Base-by-base conservation (phyloP, 2,888 invertebrate species). In the Brachynemurus nebulosus region DNA sequence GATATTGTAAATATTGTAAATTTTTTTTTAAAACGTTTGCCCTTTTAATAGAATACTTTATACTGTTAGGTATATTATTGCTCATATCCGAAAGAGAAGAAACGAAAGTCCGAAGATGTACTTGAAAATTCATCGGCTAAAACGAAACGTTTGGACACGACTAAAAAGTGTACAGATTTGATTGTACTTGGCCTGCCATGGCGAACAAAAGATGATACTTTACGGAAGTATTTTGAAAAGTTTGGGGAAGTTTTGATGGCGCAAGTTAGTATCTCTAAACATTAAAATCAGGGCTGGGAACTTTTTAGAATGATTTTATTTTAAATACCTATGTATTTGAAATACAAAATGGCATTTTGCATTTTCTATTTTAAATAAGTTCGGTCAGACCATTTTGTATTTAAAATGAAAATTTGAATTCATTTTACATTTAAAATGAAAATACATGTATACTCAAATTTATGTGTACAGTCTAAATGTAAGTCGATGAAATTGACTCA, bases 211-310 rank as follows among this genome's bases (percentile, higher is more conserved):
- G 97, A 97, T 66, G 92, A 93, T 56, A 90, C 93, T 60, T 76
- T 98, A 51, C 76, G 88, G 53, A 86, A 90, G 59, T 96, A 98
- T 68, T 98, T 98, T 68, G 93, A 95, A 62, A 85, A 89, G 49
- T 97, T 90, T 69, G 98, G 98, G 20, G 95, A 95, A 67, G 90
- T 98, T 40, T 74, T 96, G 19, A 95, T 97, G 93, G 93, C 92
- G 40, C 95, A 97, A 72, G 84, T 80, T 57, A 45, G 45, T 49
- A 11, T 9, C 8, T 3, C 4, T 20, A 7, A n/a, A n/a, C n/a
- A n/a, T n/a, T n/a, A n/a, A n/a, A n/a, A n/a, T n/a, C n/a, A n/a
- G n/a, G n/a, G n/a, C n/a, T n/a, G 7, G 6, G 23, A 23, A 23
- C 23, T 23, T 23, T 23, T 23, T 23, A 7, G 23, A 23, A 23